Evolutionary conservation across 2,797 vertebrate species (phyloP).

Genomic region (Schizopygopsis pylzovi): DNA sequence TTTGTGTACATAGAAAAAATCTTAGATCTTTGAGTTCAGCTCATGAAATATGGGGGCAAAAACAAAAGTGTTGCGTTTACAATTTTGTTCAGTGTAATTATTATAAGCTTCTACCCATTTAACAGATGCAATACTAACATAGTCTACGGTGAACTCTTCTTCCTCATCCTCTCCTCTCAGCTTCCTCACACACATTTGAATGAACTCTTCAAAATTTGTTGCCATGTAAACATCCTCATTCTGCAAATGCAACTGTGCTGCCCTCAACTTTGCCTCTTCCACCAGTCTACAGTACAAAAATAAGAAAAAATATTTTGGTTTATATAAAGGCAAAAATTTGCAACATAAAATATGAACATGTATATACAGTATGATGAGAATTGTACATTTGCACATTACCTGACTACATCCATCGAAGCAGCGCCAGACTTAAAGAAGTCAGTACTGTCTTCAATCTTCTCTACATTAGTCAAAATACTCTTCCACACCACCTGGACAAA

Average conservation of each 20-base stretch:
- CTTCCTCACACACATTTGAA: constrained; percentile 86
- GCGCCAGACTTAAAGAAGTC: constrained; percentile 92
- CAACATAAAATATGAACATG: neutral
- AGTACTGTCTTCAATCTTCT: constrained; percentile 80
- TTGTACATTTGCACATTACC: constrained; percentile 69
- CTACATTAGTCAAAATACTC: constrained; percentile 82
- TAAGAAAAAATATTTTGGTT: neutral
- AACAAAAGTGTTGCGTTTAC: no score
- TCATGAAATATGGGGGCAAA: no score
- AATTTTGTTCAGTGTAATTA: no score
- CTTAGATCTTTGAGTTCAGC: no score
- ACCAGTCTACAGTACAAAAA: constrained; percentile 76
- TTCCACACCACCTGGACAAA: constrained; percentile 80
- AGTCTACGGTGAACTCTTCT: constrained; percentile 78
- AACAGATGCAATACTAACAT: constrained; percentile 70
- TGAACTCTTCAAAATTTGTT: constrained; percentile 86
- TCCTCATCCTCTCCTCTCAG: constrained; percentile 82
- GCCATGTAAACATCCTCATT: constrained; percentile 92
- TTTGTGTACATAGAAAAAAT: no score
- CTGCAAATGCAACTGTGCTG: constrained; percentile 80
- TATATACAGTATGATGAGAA: neutral
- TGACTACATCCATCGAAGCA: constrained; percentile 89
- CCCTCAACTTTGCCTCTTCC: constrained; percentile 86
- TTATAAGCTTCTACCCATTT: neutral
- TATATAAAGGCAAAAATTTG: neutral